These are phyloP conservation scores for Aporophyla nigra DNA, from an alignment of 2,888 invertebrate genomes.

Conservation along the genomic window DNA sequence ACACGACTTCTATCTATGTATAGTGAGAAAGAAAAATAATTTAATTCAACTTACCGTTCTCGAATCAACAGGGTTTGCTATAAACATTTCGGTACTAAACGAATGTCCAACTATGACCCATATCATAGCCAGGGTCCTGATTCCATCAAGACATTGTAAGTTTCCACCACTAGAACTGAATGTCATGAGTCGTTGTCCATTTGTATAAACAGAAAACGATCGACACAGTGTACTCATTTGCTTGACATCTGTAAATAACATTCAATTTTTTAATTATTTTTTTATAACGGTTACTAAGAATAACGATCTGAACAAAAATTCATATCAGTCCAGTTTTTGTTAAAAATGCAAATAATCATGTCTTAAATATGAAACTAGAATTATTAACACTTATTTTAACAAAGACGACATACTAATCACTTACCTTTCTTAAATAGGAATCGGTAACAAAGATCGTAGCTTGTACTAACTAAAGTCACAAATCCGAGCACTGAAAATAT, in stretches of 20 bases:
- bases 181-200: conserved; percentile 76
- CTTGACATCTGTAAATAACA: conserved; percentile 68
- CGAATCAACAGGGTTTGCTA: conserved; percentile 60
- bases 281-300: no score
- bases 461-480: conserved; percentile 73
- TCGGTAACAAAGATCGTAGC: conserved; percentile 73
- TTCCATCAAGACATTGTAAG: conserved; percentile 83
- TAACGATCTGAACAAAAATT: not conserved
- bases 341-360: not conserved
- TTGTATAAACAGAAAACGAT: conserved; percentile 78
- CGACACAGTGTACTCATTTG: conserved; percentile 52
- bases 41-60: conserved; percentile 38
- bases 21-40: not conserved
- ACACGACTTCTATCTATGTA: no score
- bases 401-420: not conserved
- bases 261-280: not conserved
- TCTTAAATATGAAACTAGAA: not conserved
- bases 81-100: conserved; percentile 54
- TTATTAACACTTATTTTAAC: not conserved
- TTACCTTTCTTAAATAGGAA: conserved; percentile 67
- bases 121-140: conserved; percentile 81
- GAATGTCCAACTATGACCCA: conserved; percentile 85
- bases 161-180: conserved; percentile 69
- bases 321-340: not conserved
- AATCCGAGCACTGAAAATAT: conserved; percentile 65